These are phyloP conservation scores for Trisateles emortualis DNA, from an alignment of 2,888 invertebrate species.

Conservation along the genomic window DNA sequence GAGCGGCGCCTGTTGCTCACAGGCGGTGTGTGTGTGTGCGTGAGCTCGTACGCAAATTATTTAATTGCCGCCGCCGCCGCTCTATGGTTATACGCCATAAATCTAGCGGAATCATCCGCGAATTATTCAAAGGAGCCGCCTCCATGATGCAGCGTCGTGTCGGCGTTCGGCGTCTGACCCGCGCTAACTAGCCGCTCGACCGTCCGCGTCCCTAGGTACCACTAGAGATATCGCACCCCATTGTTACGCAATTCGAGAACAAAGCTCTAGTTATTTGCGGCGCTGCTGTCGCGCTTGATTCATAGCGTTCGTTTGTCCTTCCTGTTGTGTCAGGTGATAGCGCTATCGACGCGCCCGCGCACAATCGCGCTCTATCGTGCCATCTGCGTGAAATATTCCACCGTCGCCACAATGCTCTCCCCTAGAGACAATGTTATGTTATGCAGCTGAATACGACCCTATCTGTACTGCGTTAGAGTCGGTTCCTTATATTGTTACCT, in stretches of 20 bases:
- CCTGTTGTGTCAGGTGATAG: constrained; percentile 67
- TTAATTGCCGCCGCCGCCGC: constrained; percentile 74
- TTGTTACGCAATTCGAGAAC: constrained; percentile 56
- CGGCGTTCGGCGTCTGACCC: constrained; percentile 22
- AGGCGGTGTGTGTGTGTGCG: constrained; percentile 30
- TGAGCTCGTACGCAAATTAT: constrained; percentile 78
- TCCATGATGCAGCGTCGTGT: constrained; percentile 16
- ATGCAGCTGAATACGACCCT: constrained; percentile 13
- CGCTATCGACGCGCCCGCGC: constrained; percentile 69
- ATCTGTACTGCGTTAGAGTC: constrained; percentile 27
- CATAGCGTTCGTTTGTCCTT: constrained; percentile 75
- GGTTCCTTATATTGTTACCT: constrained; percentile 10
- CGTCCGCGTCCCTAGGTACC: neutral
- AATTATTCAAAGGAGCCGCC: constrained; percentile 83
- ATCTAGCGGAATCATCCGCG: constrained; percentile 77
- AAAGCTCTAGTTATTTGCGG: constrained; percentile 57
- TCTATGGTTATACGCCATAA: constrained; percentile 82
- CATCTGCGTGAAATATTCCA: constrained; percentile 84
- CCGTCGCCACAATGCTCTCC: constrained; percentile 62
- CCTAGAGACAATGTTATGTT: constrained; percentile 31
- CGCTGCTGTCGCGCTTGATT: constrained; percentile 64
- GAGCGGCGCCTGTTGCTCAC: constrained; percentile 32
- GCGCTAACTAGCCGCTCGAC: constrained; percentile 22
- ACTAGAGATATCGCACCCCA: constrained; percentile 41
- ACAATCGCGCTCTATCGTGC: constrained; percentile 74